Evolutionary conservation across 2,888 invertebrate genomes (phyloP).

Genomic region (Mactromeris polynyma): DNA sequence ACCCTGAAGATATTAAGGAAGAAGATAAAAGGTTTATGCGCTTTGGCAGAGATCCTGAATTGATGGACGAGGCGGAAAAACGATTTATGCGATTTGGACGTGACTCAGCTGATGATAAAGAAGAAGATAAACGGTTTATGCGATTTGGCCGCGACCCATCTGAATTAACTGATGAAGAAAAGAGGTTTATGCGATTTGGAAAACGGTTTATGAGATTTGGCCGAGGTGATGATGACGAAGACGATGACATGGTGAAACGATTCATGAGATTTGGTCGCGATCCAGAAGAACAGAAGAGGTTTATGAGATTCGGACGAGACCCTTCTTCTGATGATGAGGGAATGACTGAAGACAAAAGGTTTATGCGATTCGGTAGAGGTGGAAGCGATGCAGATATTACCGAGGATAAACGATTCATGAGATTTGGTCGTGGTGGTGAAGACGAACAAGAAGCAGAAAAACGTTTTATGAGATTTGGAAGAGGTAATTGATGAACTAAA

Average conservation of each 20-base stretch:
- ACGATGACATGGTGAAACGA: conserved; percentile 68
- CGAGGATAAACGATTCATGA: conserved; percentile 78
- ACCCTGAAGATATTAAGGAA: conserved; percentile 36
- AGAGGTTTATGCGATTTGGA: conserved; percentile 77
- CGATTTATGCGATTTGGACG: conserved; percentile 76
- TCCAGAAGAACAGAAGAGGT: conserved; percentile 70
- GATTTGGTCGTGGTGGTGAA: conserved; percentile 70
- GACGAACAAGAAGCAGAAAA: conserved; percentile 62
- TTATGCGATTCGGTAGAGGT: conserved; percentile 66
- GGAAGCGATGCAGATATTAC: conserved; percentile 52
- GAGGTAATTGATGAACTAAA: conserved; percentile 7
- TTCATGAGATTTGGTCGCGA: conserved; percentile 81
- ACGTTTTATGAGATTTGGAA: conserved; percentile 34
- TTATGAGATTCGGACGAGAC: conserved; percentile 81
- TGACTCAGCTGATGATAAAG: conserved; percentile 46
- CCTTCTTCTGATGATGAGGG: conserved; percentile 16
- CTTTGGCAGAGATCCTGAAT: conserved; percentile 73
- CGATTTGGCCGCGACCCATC: conserved; percentile 61
- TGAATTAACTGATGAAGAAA: conserved; percentile 62
- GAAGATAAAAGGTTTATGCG: conserved; percentile 81
- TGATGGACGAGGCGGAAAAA: conserved; percentile 69
- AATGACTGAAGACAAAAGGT: conserved; percentile 68
- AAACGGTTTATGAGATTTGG: conserved; percentile 56
- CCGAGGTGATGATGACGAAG: conserved; percentile 59
- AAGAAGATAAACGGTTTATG: conserved; percentile 70